phyloP scores from a whole-genome alignment of 2,797 vertebrate species.

The Anomalospiza imberbis region DNA sequence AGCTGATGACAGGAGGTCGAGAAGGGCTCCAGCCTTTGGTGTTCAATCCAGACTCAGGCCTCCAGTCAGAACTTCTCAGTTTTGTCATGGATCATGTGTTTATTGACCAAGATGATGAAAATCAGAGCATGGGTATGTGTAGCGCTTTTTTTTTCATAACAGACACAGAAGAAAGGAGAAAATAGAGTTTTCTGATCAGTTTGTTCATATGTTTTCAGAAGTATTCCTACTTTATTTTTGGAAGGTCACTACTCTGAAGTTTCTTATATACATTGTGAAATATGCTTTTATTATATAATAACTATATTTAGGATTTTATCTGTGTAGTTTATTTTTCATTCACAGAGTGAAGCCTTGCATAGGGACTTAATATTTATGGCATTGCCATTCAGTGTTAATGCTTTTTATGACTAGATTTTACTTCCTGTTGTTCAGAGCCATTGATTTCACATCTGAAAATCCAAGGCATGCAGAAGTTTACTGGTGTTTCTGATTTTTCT shows the following conservation, averaged over 20 bases:
- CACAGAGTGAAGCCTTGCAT: neutral
- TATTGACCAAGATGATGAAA: constrained; percentile 98
- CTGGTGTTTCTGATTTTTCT: neutral
- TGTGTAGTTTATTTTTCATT: neutral
- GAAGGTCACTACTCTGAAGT: neutral
- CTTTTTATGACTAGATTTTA: neutral
- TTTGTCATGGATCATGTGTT: constrained; percentile 99
- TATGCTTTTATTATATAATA: neutral
- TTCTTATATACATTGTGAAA: neutral
- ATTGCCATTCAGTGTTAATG: neutral
- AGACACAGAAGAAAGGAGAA: neutral
- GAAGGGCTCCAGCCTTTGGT: constrained; percentile 94
- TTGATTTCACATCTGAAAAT: neutral
- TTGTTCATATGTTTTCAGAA: neutral
- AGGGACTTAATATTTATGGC: neutral
- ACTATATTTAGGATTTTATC: neutral
- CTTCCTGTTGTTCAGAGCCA: neutral
- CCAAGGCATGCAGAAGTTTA: neutral
- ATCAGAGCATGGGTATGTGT: constrained; percentile 94
- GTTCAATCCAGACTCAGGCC: constrained; percentile 92
- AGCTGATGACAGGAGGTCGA: constrained; percentile 88
- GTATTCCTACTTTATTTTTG: neutral
- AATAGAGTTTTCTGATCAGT: neutral
- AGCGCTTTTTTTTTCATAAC: neutral
- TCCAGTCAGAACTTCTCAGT: constrained; percentile 95